A percentile compares a stretch with the other conserved stretches of the same genome.
Evolutionary conservation across 2,888 invertebrate genomes (phyloP).

Genomic region (Lathronympha strigana): DNA sequence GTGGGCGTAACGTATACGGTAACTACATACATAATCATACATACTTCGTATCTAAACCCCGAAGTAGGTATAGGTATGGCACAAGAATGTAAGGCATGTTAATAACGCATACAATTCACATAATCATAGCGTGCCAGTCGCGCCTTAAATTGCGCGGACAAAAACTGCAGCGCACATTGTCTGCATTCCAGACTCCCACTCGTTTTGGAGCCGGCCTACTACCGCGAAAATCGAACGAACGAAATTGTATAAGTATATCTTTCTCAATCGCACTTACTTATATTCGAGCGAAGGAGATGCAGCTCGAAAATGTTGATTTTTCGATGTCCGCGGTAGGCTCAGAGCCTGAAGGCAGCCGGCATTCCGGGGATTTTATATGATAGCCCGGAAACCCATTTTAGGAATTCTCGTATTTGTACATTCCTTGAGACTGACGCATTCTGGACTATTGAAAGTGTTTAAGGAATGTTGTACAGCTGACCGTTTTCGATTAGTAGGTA

Average conservation of each 20-base stretch:
- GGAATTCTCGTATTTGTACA: background rate
- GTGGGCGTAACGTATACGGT: no score
- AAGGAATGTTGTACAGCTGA: background rate
- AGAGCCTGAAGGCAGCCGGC: conserved; percentile 20
- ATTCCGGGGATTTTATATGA: conserved; percentile 21
- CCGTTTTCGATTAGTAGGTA: background rate
- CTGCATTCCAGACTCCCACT: conserved; percentile 21
- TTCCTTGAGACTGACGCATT: conserved; percentile 11
- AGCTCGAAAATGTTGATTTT: no score
- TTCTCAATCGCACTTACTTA: no score
- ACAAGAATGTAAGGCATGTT: background rate
- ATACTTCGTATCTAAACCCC: no score
- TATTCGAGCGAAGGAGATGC: no score
- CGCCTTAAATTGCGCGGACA: conserved; percentile 35
- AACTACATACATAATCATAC: no score
- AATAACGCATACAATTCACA: background rate
- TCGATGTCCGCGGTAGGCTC: no score
- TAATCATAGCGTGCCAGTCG: background rate
- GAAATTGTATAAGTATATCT: no score
- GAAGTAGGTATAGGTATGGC: no score
- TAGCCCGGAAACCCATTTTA: conserved; percentile 28
- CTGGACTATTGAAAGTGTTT: background rate
- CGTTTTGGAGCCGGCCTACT: conserved; percentile 25
- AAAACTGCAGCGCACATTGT: conserved; percentile 25
- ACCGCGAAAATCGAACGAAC: no score